phyloP scores from a whole-genome alignment of 2,797 vertebrate species.

The Nannoperca obscura region DNA sequence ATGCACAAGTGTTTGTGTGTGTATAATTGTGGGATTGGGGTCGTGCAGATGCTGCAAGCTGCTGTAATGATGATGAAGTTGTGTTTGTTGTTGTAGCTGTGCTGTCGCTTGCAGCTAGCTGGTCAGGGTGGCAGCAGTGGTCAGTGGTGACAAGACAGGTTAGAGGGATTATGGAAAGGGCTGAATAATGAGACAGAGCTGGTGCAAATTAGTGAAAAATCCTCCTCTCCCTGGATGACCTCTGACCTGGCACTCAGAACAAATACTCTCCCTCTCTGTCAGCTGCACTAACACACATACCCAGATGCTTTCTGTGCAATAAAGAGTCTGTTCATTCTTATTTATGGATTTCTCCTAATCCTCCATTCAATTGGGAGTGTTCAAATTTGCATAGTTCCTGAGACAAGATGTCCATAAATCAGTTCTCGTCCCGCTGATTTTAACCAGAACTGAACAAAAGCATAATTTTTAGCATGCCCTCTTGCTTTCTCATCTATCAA shows the following conservation, averaged over 20 bases:
- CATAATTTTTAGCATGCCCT: slow-evolving; percentile 32
- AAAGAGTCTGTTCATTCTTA: slow-evolving; percentile 50
- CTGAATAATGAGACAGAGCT: slow-evolving; percentile 75
- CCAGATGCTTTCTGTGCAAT: slow-evolving; percentile 38
- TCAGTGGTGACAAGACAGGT: slow-evolving; percentile 69
- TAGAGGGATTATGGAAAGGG: slow-evolving; percentile 69
- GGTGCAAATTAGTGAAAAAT: slow-evolving; percentile 73
- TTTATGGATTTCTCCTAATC: slow-evolving; percentile 55
- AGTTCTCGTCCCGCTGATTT: slow-evolving; percentile 37
- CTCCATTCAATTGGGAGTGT: slow-evolving; percentile 19
- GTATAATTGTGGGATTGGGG: slow-evolving; percentile 29
- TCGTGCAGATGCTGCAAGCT: slow-evolving; percentile 64
- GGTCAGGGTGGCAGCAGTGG: slow-evolving; percentile 38
- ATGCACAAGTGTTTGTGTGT: slow-evolving; percentile 46
- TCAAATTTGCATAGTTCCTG: slow-evolving; percentile 31
- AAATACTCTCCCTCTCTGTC: slow-evolving; percentile 75
- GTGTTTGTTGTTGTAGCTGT: slow-evolving; percentile 80
- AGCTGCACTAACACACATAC: slow-evolving; percentile 74
- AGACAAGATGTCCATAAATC: slow-evolving; percentile 35
- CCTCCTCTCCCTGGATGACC: slow-evolving; percentile 73
- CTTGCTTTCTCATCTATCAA: slow-evolving; percentile 64
- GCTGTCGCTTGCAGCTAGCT: slow-evolving; percentile 59
- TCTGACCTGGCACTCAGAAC: slow-evolving; percentile 72
- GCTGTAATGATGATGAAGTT: slow-evolving; percentile 75
- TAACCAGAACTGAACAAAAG: slow-evolving; percentile 55